These are phyloP conservation scores for Cabera pusaria DNA, from an alignment of 2,888 invertebrate genomes.

Conservation along the genomic window DNA sequence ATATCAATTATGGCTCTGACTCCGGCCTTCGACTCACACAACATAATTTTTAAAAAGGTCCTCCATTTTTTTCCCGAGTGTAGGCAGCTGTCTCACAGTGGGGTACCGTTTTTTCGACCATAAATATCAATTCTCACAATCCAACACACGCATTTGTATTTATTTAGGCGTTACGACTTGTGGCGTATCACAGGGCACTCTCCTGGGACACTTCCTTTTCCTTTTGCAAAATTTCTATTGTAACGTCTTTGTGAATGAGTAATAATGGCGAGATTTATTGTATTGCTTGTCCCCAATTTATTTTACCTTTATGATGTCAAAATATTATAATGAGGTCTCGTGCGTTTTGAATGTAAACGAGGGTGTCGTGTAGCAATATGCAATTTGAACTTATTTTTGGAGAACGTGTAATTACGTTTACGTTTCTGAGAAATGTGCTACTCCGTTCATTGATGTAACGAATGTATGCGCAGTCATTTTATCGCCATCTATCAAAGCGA, in stretches of 20 bases:
- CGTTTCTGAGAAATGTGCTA: constrained; percentile 9
- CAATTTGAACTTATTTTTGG: constrained; percentile 10
- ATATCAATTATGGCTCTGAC: constrained; percentile 41
- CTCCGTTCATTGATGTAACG: constrained; percentile 13
- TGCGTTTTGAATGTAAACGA: constrained; percentile 18
- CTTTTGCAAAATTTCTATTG: constrained; percentile 54
- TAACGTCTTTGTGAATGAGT: constrained; percentile 49
- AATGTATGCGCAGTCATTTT: constrained; percentile 7
- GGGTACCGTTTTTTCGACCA: constrained; percentile 71
- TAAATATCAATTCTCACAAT: constrained; percentile 80
- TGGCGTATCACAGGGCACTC: constrained; percentile 51
- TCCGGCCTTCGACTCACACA: constrained; percentile 39
- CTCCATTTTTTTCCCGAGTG: constrained; percentile 48
- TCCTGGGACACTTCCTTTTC: constrained; percentile 58
- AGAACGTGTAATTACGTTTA: constrained; percentile 9
- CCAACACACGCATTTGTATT: constrained; percentile 76
- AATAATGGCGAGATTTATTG: constrained; percentile 45
- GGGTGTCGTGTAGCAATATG: constrained; percentile 15
- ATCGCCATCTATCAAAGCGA: constrained; percentile 23
- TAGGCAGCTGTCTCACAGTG: constrained; percentile 64
- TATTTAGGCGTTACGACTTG: constrained; percentile 66
- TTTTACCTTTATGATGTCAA: constrained; percentile 29
- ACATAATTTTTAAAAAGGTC: constrained; percentile 47
- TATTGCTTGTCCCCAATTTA: constrained; percentile 30
- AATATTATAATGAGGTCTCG: constrained; percentile 25